A percentile compares a stretch with the other conserved stretches of the same genome.
These are phyloP conservation scores for Diachasma alloeum DNA, from an alignment of 1,140 invertebrate species.

Conservation along the genomic window DNA sequence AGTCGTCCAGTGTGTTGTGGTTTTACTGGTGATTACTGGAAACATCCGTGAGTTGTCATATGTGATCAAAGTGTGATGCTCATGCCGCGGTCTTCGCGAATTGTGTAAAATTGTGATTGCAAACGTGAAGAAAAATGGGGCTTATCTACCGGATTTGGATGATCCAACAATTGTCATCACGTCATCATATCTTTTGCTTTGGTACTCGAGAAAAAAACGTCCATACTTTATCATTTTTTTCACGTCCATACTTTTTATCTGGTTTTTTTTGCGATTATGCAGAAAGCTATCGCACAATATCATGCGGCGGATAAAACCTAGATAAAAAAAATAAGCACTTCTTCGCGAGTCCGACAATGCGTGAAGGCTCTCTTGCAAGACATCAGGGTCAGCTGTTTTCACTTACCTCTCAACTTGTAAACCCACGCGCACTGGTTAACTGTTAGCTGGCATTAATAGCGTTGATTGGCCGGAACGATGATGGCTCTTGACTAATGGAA, in stretches of 20 bases:
- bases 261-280: background rate
- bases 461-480: background rate
- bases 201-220: background rate
- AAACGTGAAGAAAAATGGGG: background rate
- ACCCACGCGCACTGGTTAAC: background rate
- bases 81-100: too few relatives aligned
- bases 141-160: background rate
- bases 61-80: background rate
- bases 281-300: background rate
- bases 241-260: too few relatives aligned
- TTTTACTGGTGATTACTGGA: background rate
- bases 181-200: background rate
- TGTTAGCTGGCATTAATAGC: background rate
- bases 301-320: background rate
- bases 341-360: conserved; percentile 34
- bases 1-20: background rate
- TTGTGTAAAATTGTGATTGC: background rate
- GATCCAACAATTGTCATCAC: background rate
- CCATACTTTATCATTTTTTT: too few relatives aligned
- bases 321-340: conserved; percentile 32
- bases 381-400: conserved; percentile 38
- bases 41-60: background rate
- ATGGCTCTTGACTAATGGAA: background rate
- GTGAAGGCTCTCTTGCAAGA: background rate
- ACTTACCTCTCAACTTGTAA: conserved; percentile 4